Base-by-base conservation (phyloP, 2,888 invertebrate genomes). In the Exocentrus adspersus region DNA sequence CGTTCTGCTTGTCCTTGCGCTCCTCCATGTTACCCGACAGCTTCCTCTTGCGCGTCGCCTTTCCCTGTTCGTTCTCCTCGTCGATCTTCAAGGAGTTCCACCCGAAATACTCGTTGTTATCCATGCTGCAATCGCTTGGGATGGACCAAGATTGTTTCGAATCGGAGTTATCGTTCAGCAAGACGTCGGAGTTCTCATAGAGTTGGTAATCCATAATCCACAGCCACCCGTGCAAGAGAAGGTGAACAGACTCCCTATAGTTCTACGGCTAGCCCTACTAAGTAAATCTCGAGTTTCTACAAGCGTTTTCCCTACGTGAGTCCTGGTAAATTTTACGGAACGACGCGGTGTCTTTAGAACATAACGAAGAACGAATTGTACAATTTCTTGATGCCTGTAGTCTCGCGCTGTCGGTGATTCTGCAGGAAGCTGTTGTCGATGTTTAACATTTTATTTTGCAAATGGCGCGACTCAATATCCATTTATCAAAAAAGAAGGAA, bases 361-460 rank as follows among this genome's bases (percentile, higher is more conserved):
- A 93, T 88, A 73, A 93, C 93, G 83, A 93, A 93, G 85, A 93
- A 93, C 67, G 92, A 92, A 85, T 93, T 93, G 85, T 93, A 93
- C 81, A 93, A 85, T 83, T 93, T 93, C 84, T 93, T 93, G 79
- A 93, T 92, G 67, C 93, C 93, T 51, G 92, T 92, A 20, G 92
- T 91, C 83, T 93, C 92, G 80, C 92, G 86, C 83, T 93, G 92
- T 78, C 92, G 89, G 81, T 92, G 92, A 80, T 91, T 92, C 82
- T 92, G 91, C 65, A 92, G 87, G 77, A 92, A 87, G 80, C 89
- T 89, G 84, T 90, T 90, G 81, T 90, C 89, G 77, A 90, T 85
- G 84, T 87, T 88, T 83, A 90, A 83, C 90, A 90, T 90, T 82
- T 89, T 82, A 79, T 77, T 70, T 75, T 78, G 78, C 69, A 81